These are phyloP conservation scores for Gila orcuttii DNA, from an alignment of 2,113 vertebrate genomes.

Conservation along the genomic window DNA sequence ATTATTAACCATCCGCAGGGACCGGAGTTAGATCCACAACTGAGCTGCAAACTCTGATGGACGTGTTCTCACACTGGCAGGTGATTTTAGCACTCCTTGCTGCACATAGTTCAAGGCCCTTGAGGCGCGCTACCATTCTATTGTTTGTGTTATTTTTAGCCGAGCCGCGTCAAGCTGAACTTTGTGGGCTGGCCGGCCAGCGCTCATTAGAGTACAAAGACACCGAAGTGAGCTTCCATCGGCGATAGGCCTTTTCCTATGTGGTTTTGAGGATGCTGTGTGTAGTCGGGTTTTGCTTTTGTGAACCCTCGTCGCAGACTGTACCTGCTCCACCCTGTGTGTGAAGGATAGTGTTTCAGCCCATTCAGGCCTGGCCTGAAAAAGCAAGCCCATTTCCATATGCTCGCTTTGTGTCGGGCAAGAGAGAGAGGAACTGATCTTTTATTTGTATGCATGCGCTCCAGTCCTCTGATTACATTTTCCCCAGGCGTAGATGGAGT, in stretches of 20 bases:
- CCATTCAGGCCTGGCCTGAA: conserved; percentile 15
- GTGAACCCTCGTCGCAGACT: not conserved
- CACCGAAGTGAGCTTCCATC: not conserved
- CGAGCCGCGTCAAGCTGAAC: conserved; percentile 9
- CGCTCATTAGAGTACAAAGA: conserved; percentile 18
- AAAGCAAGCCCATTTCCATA: conserved; percentile 32
- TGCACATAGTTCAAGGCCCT: conserved; percentile 38
- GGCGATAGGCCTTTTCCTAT: not conserved
- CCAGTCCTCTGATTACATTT: conserved; percentile 44
- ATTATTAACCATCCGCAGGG: conserved; percentile 56
- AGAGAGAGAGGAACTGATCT: conserved; percentile 38
- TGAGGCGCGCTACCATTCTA: conserved; percentile 47
- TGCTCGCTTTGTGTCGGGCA: not conserved
- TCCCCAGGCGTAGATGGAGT: conserved; percentile 4
- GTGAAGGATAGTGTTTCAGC: conserved; percentile 26
- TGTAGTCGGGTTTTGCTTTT: not conserved
- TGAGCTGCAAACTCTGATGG: conserved; percentile 63
- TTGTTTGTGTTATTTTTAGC: conserved; percentile 55
- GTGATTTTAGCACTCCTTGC: conserved; percentile 31
- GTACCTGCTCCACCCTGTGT: conserved; percentile 13
- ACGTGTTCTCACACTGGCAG: conserved; percentile 57
- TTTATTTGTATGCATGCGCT: conserved; percentile 44
- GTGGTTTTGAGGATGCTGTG: not conserved
- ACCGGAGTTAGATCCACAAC: conserved; percentile 40
- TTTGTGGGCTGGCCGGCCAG: conserved; percentile 12